phyloP scores from a whole-genome alignment of 2,888 invertebrate genomes.

The Elmis aenea region DNA sequence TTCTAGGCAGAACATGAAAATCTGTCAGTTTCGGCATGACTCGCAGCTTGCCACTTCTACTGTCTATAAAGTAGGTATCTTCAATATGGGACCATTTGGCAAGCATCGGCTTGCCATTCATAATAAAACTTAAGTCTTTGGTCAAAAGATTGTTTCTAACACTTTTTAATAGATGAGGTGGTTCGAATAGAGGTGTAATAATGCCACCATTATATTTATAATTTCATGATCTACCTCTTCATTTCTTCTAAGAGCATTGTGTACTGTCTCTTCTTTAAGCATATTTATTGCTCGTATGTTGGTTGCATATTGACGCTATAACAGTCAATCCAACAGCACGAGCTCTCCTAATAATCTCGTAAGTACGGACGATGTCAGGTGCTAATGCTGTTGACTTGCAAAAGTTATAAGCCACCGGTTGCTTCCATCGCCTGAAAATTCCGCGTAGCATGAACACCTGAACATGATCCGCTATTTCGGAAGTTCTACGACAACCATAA shows the following conservation, averaged over 20 bases:
- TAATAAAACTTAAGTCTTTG: conserved; percentile 10
- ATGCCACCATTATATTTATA: too few species aligned
- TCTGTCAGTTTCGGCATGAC: conserved; percentile 9
- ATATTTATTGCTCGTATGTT: conserved; percentile 16
- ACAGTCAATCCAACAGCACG: conserved; percentile 22
- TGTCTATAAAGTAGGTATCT: conserved; percentile 7
- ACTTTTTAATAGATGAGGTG: too few species aligned
- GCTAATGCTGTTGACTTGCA: conserved; percentile 1
- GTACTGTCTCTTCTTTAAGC: not conserved
- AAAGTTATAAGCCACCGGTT: conserved; percentile 4
- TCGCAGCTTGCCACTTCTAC: conserved; percentile 4
- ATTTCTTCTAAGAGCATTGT: not conserved
- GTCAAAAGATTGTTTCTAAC: conserved; percentile 10
- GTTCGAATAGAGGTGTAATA: too few species aligned
- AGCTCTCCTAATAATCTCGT: not conserved
- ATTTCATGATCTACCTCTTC: not conserved
- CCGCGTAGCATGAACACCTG: conserved; percentile 3
- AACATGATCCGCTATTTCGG: conserved; percentile 2
- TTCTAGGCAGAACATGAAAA: too few species aligned
- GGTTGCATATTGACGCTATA: conserved; percentile 28
- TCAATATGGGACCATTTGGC: conserved; percentile 14
- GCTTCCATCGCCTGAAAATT: conserved; percentile 3
- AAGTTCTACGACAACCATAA: not conserved
- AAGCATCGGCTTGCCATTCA: conserved; percentile 6
- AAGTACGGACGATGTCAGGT: not conserved